These are phyloP conservation scores for Mythimna ferrago DNA, from an alignment of 2,888 invertebrate genomes.

Conservation along the genomic window DNA sequence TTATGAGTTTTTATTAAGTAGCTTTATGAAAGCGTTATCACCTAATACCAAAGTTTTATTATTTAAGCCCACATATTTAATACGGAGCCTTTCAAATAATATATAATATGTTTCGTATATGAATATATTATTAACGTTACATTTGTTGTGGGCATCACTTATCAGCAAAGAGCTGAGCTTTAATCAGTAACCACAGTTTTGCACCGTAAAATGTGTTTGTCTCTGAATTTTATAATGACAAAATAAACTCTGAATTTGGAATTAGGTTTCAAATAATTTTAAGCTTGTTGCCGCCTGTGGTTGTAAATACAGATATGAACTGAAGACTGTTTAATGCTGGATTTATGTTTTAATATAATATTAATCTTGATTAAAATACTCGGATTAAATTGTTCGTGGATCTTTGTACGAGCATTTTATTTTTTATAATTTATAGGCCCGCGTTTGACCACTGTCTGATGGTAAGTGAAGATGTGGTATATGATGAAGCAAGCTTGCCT, in stretches of 20 bases:
- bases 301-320: slow-evolving; percentile 22
- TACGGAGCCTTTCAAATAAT: no score
- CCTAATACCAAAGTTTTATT: no score
- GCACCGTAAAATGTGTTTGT: slow-evolving; percentile 13
- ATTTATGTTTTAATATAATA: not conserved
- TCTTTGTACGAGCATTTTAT: no score
- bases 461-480: no score
- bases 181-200: slow-evolving; percentile 9
- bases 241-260: slow-evolving; percentile 14
- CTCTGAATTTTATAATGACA: slow-evolving; percentile 23
- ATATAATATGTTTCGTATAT: not conserved
- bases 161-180: not conserved
- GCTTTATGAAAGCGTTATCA: no score
- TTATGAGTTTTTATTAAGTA: no score
- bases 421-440: no score
- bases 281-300: slow-evolving; percentile 6
- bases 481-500: no score
- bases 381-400: no score
- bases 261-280: slow-evolving; percentile 17
- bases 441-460: no score
- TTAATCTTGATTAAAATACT: no score
- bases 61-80: no score
- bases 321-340: not conserved
- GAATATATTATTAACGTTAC: not conserved
- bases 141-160: slow-evolving; percentile 9